Evolutionary conservation across 1,140 invertebrate genomes (phyloP), one percentile per base, ranked within the genome.

Genomic region (Drosophila suzukii): DNA sequence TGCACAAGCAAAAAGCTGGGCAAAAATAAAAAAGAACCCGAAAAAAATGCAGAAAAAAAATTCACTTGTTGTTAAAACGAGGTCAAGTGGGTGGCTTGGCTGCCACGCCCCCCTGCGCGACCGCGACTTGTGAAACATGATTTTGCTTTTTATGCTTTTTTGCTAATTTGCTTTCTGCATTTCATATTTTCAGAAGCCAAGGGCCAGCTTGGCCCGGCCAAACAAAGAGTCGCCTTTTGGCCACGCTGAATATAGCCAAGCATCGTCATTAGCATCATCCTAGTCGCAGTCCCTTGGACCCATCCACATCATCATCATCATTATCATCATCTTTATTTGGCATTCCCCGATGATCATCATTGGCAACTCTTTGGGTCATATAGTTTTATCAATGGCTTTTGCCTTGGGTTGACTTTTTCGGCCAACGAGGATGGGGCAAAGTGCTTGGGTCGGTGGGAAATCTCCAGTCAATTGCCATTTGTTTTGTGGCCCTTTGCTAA

Each of bases 121-220:
- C 47, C 72, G 76, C 79, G 76, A 83, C 76, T 80, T 88, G 84
- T 88, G 83, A 83, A 88, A 88, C 83, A 88, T 88, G 83, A 88
- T 88, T 88, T 88, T 80, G 79, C 83, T 88, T 83, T 88, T 88
- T 88, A 88, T 86, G 65, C 75, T 75, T 84, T 81, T 70, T 86
- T 81, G 55, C 83, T 88, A 86, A 86, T 86, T 86, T 86, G 70
- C 78, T 76, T 68, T 76, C 75, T 88, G 80, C 82, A 76, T 88
- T 86, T 82, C 61, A 86, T 72, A 72, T 85, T 86, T 81, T 56
- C 54, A 75, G 63, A 78, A 62, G 78, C 67, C 60, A 77, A 81
- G 77, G 73, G 72, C 59, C 67, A 68, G 70, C 30, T 36, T n/a
- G 15, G 44, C n/a, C 62, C 68, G 10, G 55, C 44, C 68, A 57